Base-by-base conservation (phyloP, 2,888 invertebrate genomes). In the Cheilosia grossa region DNA sequence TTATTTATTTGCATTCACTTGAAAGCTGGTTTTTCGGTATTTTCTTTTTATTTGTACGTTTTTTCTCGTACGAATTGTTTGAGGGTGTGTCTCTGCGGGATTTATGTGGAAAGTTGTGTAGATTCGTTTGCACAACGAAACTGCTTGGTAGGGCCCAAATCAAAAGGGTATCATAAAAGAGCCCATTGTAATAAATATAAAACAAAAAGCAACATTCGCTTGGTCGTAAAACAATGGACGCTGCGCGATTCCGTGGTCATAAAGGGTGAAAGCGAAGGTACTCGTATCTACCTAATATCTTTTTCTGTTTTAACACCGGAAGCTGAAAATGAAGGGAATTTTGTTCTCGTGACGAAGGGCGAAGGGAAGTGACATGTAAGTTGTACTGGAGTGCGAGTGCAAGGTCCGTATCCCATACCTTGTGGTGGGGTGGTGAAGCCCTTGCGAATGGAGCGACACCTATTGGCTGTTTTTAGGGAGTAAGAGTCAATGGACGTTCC, bases 1-100 rank as follows among this genome's bases (percentile, higher is more conserved):
- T 85, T 85, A 67, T 85, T 85, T 85, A 85, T 85, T 80, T 81
- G 75, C 81, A 85, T 75, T 85, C 85, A 77, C 56, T 81, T 42
- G 56, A 70, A 80, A 67, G 13, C 70, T 61, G 70, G 27, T 33
- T 53, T 59, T 58, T 51, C 19, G 58, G 1, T 59, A 33, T 24
- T 72, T 33, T 42, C 51, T 61, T 40, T 53, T 37, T 47, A n/a
- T 47, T 67, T 58, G 40, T 30, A 9, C 9, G 30, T 30, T 27
- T 27, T 6, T 27, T 27, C 6, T 30, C 30, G 30, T 27, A 51
- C 79, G 47, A 30, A 73, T 74, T 63, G 67, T 64, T 66, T 21
- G 64, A 63, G 67, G 73, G 61, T 73, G 73, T 80, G 75, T 77
- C 75, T 56, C 66, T 75, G 66, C 47, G 75, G 81, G 63, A 81